Evolutionary conservation across 2,888 invertebrate species (phyloP), one percentile per base, ranked within the genome.

Genomic region (Cataglyphis livida): DNA sequence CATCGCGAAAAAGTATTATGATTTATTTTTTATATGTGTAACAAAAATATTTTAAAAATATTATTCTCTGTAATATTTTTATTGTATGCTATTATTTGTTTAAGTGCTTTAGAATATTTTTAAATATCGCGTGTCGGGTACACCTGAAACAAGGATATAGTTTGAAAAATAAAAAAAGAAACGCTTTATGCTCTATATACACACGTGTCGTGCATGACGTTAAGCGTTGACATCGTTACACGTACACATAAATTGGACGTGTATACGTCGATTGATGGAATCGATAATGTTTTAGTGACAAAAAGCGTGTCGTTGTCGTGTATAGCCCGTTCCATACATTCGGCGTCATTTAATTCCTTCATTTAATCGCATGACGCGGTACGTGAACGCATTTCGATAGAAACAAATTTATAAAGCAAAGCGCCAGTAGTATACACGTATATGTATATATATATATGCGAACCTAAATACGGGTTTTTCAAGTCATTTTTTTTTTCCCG

Each of bases 231-330:
- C 44, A 79, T 79, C 59, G 73, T 79, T 79, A 79, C 44, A 71
- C 12, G 78, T 59, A 35, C 73, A 51, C 7, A n/a, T 51, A 79
- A 79, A 79, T 79, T 73, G 78, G 44, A 79, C 57, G 59, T n/a
- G 73, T 79, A 79, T 59, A 59, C 59, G 59, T 51, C 73, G 59
- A 79, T 79, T 79, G 78, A 79, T 79, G 44, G 78, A 25, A 79
- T 79, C 78, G 78, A 79, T 79, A 79, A 79, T 79, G 73, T 68
- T 68, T 68, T 51, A 51, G 68, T 79, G 70, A 79, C 78, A 79
- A 79, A 78, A 79, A 79, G 78, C 78, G 78, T 79, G 78, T 70
- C 74, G 59, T 35, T 79, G 78, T 78, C 78, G 21, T 57, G 59
- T 18, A 1, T 25, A 35, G 28, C 44, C 7, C 73, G 35, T 73